Conservation (phyloP, 35 echinoderm and acorn worm species). For the Lytechinus pictus region DNA sequence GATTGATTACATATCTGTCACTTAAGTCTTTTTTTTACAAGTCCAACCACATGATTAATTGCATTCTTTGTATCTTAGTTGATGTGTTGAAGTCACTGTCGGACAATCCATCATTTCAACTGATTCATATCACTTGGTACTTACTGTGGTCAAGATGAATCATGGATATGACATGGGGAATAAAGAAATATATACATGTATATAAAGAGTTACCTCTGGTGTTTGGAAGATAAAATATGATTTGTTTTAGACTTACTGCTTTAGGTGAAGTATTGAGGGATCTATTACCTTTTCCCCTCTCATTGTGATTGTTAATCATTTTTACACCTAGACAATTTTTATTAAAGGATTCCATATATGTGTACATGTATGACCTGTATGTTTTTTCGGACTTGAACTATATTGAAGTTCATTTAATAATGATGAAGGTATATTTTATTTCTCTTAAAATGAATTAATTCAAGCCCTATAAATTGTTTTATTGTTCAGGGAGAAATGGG, state of each 20-base stretch:
- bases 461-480: background rate
- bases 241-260: background rate
- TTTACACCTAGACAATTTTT: background rate
- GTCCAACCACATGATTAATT: background rate
- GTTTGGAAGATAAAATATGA: background rate
- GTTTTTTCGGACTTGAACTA: background rate
- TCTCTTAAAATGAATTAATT: background rate
- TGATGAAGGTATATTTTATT: background rate
- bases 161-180: background rate
- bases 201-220: background rate
- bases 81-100: background rate
- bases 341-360: background rate
- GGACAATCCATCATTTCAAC: background rate
- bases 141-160: constrained; percentile 1
- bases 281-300: background rate
- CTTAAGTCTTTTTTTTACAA: background rate
- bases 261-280: background rate
- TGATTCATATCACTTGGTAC: background rate
- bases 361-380: background rate
- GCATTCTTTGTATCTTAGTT: background rate
- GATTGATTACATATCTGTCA: background rate
- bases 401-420: background rate
- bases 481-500: background rate
- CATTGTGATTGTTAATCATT: background rate
- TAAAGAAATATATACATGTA: background rate